These are phyloP conservation scores for Zhengitettix transpicula DNA, from an alignment of 2,888 invertebrate genomes.

Conservation along the genomic window DNA sequence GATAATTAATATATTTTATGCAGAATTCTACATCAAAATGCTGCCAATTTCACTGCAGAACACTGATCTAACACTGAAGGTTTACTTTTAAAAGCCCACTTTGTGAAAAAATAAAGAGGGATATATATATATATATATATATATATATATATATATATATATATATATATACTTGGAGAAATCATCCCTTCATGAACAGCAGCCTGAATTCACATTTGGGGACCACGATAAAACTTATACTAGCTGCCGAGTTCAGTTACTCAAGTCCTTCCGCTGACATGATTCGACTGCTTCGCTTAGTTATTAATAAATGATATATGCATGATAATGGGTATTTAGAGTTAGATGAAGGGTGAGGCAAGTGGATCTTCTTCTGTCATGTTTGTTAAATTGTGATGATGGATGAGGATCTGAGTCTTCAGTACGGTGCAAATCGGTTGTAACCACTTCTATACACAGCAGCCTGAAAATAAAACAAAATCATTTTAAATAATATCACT, in stretches of 20 bases:
- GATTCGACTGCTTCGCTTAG: neutral
- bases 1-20: no score
- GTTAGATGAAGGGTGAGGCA: conserved; percentile 9
- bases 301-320: neutral
- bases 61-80: no score
- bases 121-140: no score
- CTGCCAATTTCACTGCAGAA: no score
- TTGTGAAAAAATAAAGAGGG: no score
- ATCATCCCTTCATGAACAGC: neutral
- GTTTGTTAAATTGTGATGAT: conserved; percentile 6
- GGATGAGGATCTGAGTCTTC: conserved; percentile 20
- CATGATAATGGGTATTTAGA: conserved; percentile 2
- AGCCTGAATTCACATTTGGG: neutral
- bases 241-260: neutral
- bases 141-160: no score
- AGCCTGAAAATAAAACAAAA: conserved; percentile 43
- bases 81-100: no score
- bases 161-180: no score
- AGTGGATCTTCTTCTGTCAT: conserved; percentile 9
- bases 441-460: conserved; percentile 87
- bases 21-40: no score
- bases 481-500: neutral
- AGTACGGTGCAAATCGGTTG: conserved; percentile 90
- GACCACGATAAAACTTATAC: neutral
- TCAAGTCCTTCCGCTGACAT: conserved; percentile 1